phyloP scores from a whole-genome alignment of 2,113 vertebrate species.

The Neoarius graeffei region DNA sequence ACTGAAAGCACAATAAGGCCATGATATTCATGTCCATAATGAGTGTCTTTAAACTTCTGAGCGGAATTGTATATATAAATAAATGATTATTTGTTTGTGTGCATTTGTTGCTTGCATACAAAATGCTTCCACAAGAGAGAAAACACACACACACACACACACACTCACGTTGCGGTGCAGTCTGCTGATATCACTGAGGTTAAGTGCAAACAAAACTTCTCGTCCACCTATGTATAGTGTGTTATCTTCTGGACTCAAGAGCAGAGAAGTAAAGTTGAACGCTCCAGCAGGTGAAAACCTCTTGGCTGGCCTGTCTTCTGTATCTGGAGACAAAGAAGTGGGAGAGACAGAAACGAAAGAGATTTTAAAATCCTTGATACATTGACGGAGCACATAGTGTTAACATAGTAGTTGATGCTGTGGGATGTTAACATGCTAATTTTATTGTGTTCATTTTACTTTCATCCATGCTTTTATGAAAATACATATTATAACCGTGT shows the following conservation, averaged over 20 bases:
- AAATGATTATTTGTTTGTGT: too few species aligned
- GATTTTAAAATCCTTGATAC: too few species aligned
- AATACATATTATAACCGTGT: background rate
- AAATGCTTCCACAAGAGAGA: too few species aligned
- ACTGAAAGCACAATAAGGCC: too few species aligned
- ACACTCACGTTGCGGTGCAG: slow-evolving; percentile 78
- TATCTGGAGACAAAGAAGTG: slow-evolving; percentile 62
- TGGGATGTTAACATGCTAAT: background rate
- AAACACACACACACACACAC: background rate
- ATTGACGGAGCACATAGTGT: too few species aligned
- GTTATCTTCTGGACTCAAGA: slow-evolving; percentile 81
- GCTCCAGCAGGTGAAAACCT: slow-evolving; percentile 75
- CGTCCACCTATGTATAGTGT: slow-evolving; percentile 84
- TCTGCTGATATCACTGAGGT: slow-evolving; percentile 73
- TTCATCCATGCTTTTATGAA: background rate
- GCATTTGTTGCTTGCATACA: too few species aligned
- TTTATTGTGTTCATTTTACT: background rate
- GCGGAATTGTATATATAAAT: too few species aligned
- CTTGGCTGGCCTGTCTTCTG: slow-evolving; percentile 72
- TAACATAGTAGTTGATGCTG: background rate
- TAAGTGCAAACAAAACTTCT: slow-evolving; percentile 83
- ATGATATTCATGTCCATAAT: too few species aligned
- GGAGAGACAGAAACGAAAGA: too few species aligned
- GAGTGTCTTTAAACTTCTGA: too few species aligned
- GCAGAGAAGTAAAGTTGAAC: slow-evolving; percentile 83